Percentiles rank a stretch among this genome's conserved stretches.
Evolutionary conservation across 2,888 invertebrate species (phyloP).

Genomic region (Drosophila neutralis): DNA sequence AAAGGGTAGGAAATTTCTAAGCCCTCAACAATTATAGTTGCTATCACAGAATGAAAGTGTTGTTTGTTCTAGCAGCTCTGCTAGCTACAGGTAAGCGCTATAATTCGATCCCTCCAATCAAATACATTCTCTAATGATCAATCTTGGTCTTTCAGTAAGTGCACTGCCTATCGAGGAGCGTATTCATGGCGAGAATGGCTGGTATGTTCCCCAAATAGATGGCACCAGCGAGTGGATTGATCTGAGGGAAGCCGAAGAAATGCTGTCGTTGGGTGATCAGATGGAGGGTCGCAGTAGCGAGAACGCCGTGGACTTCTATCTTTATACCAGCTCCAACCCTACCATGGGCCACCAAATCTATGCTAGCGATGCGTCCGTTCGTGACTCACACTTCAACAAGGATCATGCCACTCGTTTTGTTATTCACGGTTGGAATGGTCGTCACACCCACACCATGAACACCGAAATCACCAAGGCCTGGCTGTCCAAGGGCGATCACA

Average conservation of each 20-base stretch:
- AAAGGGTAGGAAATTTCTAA: slow-evolving; percentile 5
- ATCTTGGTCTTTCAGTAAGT: slow-evolving; percentile 10
- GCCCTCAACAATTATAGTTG: slow-evolving; percentile 4
- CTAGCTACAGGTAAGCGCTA: slow-evolving; percentile 42
- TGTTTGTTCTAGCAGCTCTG: slow-evolving; percentile 33
- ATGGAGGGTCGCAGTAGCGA: slow-evolving; percentile 46
- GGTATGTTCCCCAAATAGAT: slow-evolving; percentile 59
- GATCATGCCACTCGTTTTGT: slow-evolving; percentile 75
- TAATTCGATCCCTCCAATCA: fast-evolving
- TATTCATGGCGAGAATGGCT: slow-evolving; percentile 59
- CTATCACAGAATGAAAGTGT: slow-evolving; percentile 31
- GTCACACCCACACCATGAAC: slow-evolving; percentile 84
- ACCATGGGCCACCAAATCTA: slow-evolving; percentile 50
- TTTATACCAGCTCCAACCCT: slow-evolving; percentile 74
- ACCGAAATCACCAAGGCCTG: slow-evolving; percentile 84
- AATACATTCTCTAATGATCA: neutral
- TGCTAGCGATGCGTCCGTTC: slow-evolving; percentile 35
- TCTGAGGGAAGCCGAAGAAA: slow-evolving; percentile 42
- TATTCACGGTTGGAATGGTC: slow-evolving; percentile 87
- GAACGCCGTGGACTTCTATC: slow-evolving; percentile 64
- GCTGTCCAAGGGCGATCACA: slow-evolving; percentile 86
- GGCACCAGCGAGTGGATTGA: slow-evolving; percentile 57
- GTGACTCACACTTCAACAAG: slow-evolving; percentile 62
- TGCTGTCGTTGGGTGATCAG: slow-evolving; percentile 31
- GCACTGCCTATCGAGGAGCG: slow-evolving; percentile 50